A percentile compares a stretch with the other conserved stretches of the same genome.
Evolutionary conservation across 1,140 invertebrate species (phyloP).

Genomic region (Caenorhabditis tropicalis): DNA sequence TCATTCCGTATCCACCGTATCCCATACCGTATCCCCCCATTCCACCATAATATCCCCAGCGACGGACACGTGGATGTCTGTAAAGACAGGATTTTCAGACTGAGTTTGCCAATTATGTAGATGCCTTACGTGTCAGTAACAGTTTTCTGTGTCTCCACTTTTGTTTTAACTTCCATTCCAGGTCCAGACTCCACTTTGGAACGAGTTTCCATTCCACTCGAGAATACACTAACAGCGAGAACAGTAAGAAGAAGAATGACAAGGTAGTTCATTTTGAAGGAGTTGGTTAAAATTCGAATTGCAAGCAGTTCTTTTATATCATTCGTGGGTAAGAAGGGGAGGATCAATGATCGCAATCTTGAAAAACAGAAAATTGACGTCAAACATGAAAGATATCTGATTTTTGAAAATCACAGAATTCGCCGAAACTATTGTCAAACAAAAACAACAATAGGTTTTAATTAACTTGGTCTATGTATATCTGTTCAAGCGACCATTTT

Average conservation of each 20-base stretch:
- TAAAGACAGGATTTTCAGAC: background rate
- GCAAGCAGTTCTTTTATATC: too few species aligned
- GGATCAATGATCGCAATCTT: too few species aligned
- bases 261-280: background rate
- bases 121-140: background rate
- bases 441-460: too few species aligned
- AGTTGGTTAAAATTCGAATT: too few species aligned
- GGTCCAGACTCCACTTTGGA: background rate
- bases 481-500: too few species aligned
- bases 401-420: too few species aligned
- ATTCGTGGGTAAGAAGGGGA: too few species aligned
- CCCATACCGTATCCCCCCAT: constrained; percentile 11
- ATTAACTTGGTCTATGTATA: too few species aligned
- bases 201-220: background rate
- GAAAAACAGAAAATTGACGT: too few species aligned
- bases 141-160: background rate
- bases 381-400: too few species aligned
- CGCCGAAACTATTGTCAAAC: too few species aligned
- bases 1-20: background rate
- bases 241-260: background rate
- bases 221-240: too few species aligned
- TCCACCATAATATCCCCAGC: constrained; percentile 19
- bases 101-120: background rate
- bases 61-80: background rate
- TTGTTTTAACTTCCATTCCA: background rate